Evolutionary conservation across 2,797 vertebrate genomes (phyloP).

Genomic region (Odontamblyopus lacepedii): DNA sequence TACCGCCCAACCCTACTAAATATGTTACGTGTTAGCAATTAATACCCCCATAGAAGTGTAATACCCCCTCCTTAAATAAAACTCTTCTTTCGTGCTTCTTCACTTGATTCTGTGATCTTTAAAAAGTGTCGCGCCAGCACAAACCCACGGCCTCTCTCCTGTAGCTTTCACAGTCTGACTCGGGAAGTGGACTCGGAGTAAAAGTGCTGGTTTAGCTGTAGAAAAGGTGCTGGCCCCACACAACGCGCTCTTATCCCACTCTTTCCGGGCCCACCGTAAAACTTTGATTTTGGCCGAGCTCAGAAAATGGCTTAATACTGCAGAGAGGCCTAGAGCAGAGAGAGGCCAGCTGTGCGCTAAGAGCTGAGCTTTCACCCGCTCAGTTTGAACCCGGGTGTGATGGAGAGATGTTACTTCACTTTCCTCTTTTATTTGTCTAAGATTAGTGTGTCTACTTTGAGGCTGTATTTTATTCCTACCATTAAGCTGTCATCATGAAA

Average conservation of each 20-base stretch:
- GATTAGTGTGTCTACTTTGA: too few species aligned
- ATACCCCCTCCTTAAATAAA: not conserved
- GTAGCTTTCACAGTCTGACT: not conserved
- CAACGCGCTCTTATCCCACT: constrained; percentile 26
- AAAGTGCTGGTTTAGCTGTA: constrained; percentile 4
- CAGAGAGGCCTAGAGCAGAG: constrained; percentile 48
- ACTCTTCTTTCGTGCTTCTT: not conserved
- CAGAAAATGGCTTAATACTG: constrained; percentile 63
- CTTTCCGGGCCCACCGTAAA: constrained; percentile 38
- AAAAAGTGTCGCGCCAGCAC: not conserved
- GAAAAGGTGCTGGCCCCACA: constrained; percentile 40
- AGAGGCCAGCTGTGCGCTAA: constrained; percentile 57
- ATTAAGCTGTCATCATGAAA: too few species aligned
- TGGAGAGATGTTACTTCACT: constrained; percentile 40
- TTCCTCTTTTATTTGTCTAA: too few species aligned
- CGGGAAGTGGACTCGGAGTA: not conserved
- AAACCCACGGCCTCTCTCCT: not conserved
- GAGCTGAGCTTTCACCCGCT: constrained; percentile 47
- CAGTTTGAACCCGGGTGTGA: constrained; percentile 57
- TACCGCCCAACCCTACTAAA: too few species aligned
- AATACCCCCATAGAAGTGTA: too few species aligned
- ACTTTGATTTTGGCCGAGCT: constrained; percentile 54
- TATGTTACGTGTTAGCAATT: too few species aligned
- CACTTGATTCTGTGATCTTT: not conserved
- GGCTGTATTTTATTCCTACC: too few species aligned